Base-by-base conservation (phyloP, 2,888 invertebrate species). In the Cancer borealis region DNA sequence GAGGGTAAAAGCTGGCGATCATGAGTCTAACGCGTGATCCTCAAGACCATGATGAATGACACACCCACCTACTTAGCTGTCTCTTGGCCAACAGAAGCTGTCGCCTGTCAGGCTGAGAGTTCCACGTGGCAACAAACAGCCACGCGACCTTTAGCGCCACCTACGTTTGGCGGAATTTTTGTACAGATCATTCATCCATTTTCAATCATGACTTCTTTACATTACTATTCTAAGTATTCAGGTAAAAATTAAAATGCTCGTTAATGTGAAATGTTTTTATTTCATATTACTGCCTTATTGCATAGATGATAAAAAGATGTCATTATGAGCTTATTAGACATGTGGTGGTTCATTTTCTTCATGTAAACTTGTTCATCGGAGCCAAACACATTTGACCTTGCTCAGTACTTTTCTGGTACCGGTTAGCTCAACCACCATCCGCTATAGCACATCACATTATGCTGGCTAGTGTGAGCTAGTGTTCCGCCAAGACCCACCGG, bases 281-380 rank as follows among this genome's bases (percentile, higher is more conserved):
- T 93, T 95, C 92, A 93, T 95, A 93, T 91, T 93, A 92, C 96
- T 94, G 93, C 92, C 93, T 94, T 93, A 92, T 93, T 95, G 92
- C 95, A 94, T 95, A 93, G 93, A 95, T 92, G 94, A 94, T 93
- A 95, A 92, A 94, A 94, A 94, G 94, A 94, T 94, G 92, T 94
- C 92, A 92, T 79, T 92, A 94, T 94, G 94, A 94, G 94, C 94
- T 94, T 49, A 94, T 49, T 54, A 88, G 79, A 89, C 92, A 26
- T 73, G 88, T 94, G 46, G 39, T 60, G 12, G 87, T 46, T 49
- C 79, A 47, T 90, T 39, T 90, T 21, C 66, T 92, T 92, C 84
- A 89, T 54, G 93, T 84, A 84, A 46, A 26, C 49, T 26, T 92
- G 79, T 84, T 84, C 26, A 26, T 54, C 12, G 26, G 47, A 54